These are phyloP conservation scores for Lapara coniferarum DNA, from an alignment of 2,888 invertebrate genomes.

Conservation along the genomic window DNA sequence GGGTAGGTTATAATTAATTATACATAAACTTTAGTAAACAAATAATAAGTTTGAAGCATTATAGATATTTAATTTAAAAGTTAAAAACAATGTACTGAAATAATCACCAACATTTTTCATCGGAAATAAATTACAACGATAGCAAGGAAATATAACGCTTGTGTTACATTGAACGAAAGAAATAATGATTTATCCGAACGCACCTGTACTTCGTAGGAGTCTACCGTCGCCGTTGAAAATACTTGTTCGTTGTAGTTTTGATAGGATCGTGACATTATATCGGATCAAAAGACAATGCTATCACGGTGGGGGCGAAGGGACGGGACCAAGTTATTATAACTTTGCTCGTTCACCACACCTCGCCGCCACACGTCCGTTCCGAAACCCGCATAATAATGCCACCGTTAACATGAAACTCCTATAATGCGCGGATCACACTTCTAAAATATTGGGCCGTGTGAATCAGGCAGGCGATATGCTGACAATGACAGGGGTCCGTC, in stretches of 20 bases:
- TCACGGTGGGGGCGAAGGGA: conserved; percentile 57
- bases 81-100: too few species aligned
- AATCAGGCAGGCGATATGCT: conserved; percentile 56
- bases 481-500: conserved; percentile 58
- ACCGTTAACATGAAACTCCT: conserved; percentile 61
- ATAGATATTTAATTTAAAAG: too few species aligned
- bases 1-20: too few species aligned
- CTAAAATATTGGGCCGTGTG: conserved; percentile 62
- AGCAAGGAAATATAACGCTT: not conserved
- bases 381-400: conserved; percentile 71
- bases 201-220: conserved; percentile 8
- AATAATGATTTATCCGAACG: conserved; percentile 11
- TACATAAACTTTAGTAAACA: too few species aligned
- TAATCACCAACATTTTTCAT: not conserved
- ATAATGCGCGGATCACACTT: conserved; percentile 61
- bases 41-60: too few species aligned
- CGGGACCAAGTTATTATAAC: conserved; percentile 75
- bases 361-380: conserved; percentile 60
- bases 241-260: conserved; percentile 31
- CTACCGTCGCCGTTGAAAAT: conserved; percentile 23
- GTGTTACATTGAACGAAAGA: not conserved
- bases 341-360: conserved; percentile 75
- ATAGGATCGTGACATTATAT: conserved; percentile 53
- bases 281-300: conserved; percentile 67
- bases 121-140: not conserved